Base-by-base conservation (phyloP, 2,888 invertebrate species). In the Polymixis flavicincta region DNA sequence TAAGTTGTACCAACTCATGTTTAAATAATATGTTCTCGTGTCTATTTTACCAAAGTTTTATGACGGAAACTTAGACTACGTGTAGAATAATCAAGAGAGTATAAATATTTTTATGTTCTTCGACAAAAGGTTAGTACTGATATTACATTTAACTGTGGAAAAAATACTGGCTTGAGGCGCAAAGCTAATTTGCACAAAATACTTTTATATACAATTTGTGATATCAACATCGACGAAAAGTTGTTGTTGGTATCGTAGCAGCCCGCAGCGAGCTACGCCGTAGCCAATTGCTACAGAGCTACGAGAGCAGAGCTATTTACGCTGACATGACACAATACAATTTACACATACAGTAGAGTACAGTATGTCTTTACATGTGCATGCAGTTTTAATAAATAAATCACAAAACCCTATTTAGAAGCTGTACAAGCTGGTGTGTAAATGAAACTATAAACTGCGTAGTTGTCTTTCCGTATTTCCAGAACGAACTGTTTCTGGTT, bases 101-200 rank as follows among this genome's bases (percentile, higher is more conserved):
- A 52, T 70, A 32, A 70, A 71, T 69, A 79, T 82, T 73, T 63
- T 3, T 22, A 61, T 45, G 37, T 66, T 61, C 65, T 28, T 54
- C 37, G 19, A 69, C 55, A 71, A 75, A 68, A 59, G 50, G 37
- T 70, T n/a, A 67, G 52, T 75, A 73, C 55, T 67, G 37, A 64
- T 72, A 82, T 76, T 61, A 55, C 37, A 63, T 74, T 69, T 57
- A 74, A 75, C 86, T 84, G 69, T 80, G 74, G 74, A 82, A 74
- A 70, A 55, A 65, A 71, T 64, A 71, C 60, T 68, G 72, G 57
- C 71, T 65, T 59, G 67, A 65, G 50, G 66, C 74, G 72, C 54
- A 71, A 71, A 75, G 11, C 72, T 57, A 55, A 74, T 68, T 67
- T 63, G 14, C 17, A 42, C 19, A 60, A 52, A 76, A 71, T 28